Percentiles rank a stretch among this genome's conserved stretches.
Conservation (phyloP, 2,113 vertebrate genomes). For the Tragelaphus imberbis region DNA sequence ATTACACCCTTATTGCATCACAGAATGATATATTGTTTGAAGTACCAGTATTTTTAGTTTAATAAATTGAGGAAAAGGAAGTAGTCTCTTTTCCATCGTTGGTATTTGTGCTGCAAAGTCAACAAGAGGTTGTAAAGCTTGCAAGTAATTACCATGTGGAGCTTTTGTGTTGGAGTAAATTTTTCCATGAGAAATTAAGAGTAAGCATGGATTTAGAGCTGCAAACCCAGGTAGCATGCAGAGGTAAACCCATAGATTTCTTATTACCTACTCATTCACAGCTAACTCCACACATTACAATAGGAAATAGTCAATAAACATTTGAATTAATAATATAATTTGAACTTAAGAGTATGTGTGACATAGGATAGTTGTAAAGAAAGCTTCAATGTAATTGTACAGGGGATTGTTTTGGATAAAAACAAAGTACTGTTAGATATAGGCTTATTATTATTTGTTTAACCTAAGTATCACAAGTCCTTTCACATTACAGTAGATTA, state of each 20-base stretch:
- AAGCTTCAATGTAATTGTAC: background rate
- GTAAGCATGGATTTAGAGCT: background rate
- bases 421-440: background rate
- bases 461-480: background rate
- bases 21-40: slow-evolving; percentile 40
- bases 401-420: background rate
- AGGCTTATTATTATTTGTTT: background rate
- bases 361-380: background rate
- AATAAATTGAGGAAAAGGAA: slow-evolving; percentile 69
- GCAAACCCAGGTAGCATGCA: background rate
- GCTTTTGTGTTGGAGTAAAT: slow-evolving; percentile 29
- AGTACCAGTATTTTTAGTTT: slow-evolving; percentile 66
- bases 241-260: background rate
- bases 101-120: slow-evolving; percentile 36
- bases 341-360: background rate
- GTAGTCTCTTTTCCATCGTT: slow-evolving; percentile 57
- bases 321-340: background rate
- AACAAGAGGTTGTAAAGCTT: slow-evolving; percentile 61
- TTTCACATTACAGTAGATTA: background rate
- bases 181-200: slow-evolving; percentile 51
- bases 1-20: slow-evolving; percentile 44
- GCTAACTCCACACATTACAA: background rate
- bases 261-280: background rate
- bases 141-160: slow-evolving; percentile 38
- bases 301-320: background rate